phyloP scores from a whole-genome alignment of 2,797 vertebrate genomes.

The Tenualosa ilisha region DNA sequence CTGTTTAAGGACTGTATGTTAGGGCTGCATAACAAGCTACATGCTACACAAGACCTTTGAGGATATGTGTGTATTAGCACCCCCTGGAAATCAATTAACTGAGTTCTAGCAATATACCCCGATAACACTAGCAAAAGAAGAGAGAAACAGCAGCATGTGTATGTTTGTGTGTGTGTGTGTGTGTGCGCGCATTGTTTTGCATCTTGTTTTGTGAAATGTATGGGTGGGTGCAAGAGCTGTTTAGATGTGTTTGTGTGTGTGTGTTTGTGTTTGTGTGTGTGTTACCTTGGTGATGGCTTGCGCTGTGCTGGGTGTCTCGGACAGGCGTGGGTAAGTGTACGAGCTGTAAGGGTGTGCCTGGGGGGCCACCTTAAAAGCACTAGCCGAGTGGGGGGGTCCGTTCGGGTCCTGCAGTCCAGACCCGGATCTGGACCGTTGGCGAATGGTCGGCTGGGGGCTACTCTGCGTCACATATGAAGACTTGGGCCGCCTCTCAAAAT shows the following conservation, averaged over 20 bases:
- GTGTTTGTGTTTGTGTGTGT: not conserved
- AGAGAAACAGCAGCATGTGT: not conserved
- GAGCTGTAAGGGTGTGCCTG: slow-evolving; percentile 93
- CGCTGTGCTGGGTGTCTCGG: slow-evolving; percentile 79
- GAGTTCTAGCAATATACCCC: no score
- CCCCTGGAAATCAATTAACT: no score
- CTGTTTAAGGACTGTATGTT: no score
- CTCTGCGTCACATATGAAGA: slow-evolving; percentile 89
- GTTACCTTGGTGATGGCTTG: slow-evolving; percentile 90
- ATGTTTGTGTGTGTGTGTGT: not conserved
- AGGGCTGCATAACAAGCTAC: no score
- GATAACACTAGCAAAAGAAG: no score
- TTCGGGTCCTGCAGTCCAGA: slow-evolving; percentile 94
- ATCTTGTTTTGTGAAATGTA: slow-evolving; percentile 85
- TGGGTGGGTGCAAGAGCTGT: slow-evolving; percentile 87
- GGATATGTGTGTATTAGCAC: not conserved
- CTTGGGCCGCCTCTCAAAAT: slow-evolving; percentile 92
- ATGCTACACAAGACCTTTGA: no score
- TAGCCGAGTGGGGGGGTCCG: slow-evolving; percentile 83
- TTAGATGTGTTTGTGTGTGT: not conserved
- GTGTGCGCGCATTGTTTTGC: slow-evolving; percentile 67
- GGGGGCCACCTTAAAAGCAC: slow-evolving; percentile 86
- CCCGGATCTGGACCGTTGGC: slow-evolving; percentile 92
- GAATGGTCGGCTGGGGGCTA: slow-evolving; percentile 90
- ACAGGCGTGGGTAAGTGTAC: slow-evolving; percentile 95